These are phyloP conservation scores for Syrmaticus mikado DNA, from an alignment of 2,113 vertebrate genomes.

Conservation along the genomic window DNA sequence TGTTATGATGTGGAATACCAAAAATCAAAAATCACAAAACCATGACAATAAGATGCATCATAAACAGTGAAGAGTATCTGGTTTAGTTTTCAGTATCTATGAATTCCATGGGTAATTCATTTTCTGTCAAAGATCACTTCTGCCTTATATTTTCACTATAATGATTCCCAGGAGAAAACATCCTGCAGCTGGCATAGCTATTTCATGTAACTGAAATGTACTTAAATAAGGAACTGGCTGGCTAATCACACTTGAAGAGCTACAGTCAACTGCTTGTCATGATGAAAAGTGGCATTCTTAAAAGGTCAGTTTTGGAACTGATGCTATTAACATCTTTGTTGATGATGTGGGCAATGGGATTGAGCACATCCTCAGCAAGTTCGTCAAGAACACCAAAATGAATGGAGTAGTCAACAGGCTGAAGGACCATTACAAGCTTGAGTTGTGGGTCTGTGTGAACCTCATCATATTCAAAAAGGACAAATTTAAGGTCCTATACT, in stretches of 20 bases:
- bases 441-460: neutral
- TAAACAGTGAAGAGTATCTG: neutral
- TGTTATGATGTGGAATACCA: too few relatives aligned
- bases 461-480: neutral
- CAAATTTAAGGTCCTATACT: neutral
- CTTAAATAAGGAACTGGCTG: neutral
- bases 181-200: neutral
- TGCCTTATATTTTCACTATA: neutral
- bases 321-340: neutral
- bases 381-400: neutral
- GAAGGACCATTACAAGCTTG: neutral
- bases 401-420: neutral
- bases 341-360: neutral
- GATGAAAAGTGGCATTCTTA: neutral
- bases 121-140: neutral
- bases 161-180: neutral
- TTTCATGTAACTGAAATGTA: neutral
- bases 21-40: too few relatives aligned
- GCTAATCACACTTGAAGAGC: neutral
- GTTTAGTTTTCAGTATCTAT: neutral
- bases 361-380: neutral
- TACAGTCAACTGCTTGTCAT: neutral
- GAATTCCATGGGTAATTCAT: conserved; percentile 11
- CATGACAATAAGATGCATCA: neutral
- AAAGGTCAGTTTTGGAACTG: neutral